Percentiles rank a stretch among this genome's conserved stretches.
Evolutionary conservation across 2,797 vertebrate genomes (phyloP).

Genomic region (Nasua narica): DNA sequence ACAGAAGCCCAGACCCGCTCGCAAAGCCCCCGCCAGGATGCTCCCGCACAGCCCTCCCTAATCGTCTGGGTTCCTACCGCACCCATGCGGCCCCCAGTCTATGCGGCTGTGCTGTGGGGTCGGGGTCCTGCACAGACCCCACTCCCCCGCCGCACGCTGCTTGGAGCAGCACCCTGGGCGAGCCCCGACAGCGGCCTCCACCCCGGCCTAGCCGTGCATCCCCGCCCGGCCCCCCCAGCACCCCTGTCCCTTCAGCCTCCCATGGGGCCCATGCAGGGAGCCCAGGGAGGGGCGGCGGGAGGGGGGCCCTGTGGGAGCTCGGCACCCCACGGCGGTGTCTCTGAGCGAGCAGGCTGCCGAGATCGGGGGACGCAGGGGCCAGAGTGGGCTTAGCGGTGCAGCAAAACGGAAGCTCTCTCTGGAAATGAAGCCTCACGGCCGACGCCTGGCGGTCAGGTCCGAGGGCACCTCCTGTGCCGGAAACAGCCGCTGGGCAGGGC

Average conservation of each 20-base stretch:
- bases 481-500: fast-evolving
- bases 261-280: neutral
- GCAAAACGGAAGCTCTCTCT: too few species aligned
- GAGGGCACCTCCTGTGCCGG: fast-evolving
- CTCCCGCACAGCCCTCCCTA: neutral
- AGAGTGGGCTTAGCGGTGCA: fast-evolving
- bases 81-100: neutral
- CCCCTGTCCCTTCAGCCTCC: neutral
- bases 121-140: too few species aligned
- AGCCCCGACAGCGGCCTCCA: neutral
- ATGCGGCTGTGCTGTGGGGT: neutral
- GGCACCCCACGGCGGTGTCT: fast-evolving
- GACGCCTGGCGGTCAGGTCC: neutral
- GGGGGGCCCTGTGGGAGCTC: neutral
- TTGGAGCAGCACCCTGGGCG: neutral
- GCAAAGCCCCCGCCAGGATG: fast-evolving
- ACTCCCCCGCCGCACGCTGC: fast-evolving
- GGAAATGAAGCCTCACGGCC: too few species aligned
- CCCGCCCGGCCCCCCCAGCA: neutral
- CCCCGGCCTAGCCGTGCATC: neutral
- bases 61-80: neutral
- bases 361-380: fast-evolving
- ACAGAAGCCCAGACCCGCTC: neutral
- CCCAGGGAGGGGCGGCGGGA: fast-evolving
- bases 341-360: neutral